Evolutionary conservation across 2,888 invertebrate genomes (phyloP), one percentile per base, ranked within the genome.

Genomic region (Elegia similella): DNA sequence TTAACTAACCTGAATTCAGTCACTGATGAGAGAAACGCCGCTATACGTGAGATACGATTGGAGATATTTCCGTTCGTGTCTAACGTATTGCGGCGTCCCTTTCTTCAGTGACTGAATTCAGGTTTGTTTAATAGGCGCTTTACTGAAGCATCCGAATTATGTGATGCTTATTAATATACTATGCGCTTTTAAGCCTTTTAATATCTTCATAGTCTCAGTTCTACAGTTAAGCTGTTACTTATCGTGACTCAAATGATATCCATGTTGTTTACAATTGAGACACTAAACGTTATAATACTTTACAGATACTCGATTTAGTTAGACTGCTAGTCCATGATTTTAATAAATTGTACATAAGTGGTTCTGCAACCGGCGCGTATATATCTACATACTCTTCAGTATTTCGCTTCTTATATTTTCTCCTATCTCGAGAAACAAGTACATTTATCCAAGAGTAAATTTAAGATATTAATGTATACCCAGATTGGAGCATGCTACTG

Each of bases 401-500:
- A 55, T 59, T 65, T 72, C 67, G 66, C 71, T 75, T 76, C 68
- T 63, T 73, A 62, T 68, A 62, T 68, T 73, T 66, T 62, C 59
- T 62, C 64, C 61, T 66, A 69, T 67, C 66, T 68, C 58, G 67
- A 74, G 70, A 73, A 72, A 71, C 62, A 61, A 67, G 65, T 68
- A 67, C 69, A 61, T 61, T 60, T 66, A 65, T 67, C 62, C 63
- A 61, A 64, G 44, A 57, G 50, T 65, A 64, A 61, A 58, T 59
- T 65, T 69, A 66, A 66, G 60, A 64, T 62, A 62, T 59, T 65
- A 17, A 59, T 61, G 69, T 73, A 72, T 60, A 65, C 68, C 68
- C 67, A 70, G 66, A 58, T 68, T 50, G 63, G 63, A 60, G 59
- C 72, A 74, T 80, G 69, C 73, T 80, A 79, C 80, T 80, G 82